Evolutionary conservation across 1,140 invertebrate species (phyloP).

Genomic region (Antheraea mylitta): DNA sequence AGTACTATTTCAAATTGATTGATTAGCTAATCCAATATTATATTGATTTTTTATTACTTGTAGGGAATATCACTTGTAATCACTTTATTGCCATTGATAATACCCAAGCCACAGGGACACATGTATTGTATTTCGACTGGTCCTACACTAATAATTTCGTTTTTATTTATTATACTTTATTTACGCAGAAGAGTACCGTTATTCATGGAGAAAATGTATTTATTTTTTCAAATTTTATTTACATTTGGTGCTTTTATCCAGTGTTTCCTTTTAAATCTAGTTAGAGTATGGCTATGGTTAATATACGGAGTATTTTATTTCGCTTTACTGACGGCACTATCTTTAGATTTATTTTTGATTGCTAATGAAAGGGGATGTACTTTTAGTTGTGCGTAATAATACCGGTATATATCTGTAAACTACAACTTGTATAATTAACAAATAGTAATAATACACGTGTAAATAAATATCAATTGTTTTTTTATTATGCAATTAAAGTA

Average conservation of each 20-base stretch:
- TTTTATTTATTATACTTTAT: conserved; percentile 67
- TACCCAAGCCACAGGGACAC: conserved; percentile 60
- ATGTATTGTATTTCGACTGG: conserved; percentile 72
- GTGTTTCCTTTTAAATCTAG: conserved; percentile 66
- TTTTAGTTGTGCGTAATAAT: conserved; percentile 62
- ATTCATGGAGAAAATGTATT: conserved; percentile 74
- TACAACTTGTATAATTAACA: neutral
- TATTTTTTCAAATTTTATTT: conserved; percentile 73
- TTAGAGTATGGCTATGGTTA: conserved; percentile 64
- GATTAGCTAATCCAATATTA: neutral
- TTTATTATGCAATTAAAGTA: neutral
- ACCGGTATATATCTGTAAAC: neutral
- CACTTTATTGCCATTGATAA: conserved; percentile 44
- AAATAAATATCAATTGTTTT: neutral
- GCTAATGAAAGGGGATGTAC: conserved; percentile 72
- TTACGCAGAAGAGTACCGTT: conserved; percentile 63
- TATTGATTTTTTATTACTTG: conserved; percentile 36
- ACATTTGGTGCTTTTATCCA: conserved; percentile 71
- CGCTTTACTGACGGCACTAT: conserved; percentile 51
- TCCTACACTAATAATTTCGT: conserved; percentile 63
- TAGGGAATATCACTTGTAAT: conserved; percentile 62
- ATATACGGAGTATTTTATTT: conserved; percentile 68
- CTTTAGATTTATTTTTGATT: conserved; percentile 64
- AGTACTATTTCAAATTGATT: neutral
- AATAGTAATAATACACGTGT: neutral